Conservation (phyloP, 2,113 vertebrate species). For the Syngnathus floridae region DNA sequence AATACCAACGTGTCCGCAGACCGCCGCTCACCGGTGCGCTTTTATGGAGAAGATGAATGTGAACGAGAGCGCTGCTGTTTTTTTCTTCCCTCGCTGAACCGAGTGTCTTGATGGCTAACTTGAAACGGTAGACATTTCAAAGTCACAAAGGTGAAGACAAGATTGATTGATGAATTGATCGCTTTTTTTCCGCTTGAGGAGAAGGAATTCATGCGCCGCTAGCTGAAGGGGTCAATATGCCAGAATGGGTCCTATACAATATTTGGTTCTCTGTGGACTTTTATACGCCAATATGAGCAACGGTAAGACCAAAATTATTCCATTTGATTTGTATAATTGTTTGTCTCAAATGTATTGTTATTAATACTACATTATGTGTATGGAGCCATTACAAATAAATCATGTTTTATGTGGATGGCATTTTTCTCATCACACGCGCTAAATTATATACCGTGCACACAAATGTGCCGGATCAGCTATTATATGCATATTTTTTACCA, state of each 20-base stretch:
- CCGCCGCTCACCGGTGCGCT: constrained; percentile 42
- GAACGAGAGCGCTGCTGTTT: constrained; percentile 23
- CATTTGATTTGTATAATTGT: neutral
- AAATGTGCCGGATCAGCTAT: neutral
- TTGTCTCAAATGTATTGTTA: neutral
- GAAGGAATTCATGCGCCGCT: constrained; percentile 58
- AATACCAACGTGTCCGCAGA: constrained; percentile 44
- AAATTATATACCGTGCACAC: constrained; percentile 19
- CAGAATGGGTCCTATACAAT: constrained; percentile 70
- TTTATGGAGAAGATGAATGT: constrained; percentile 45
- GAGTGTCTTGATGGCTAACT: constrained; percentile 13
- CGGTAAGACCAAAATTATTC: constrained; percentile 46
- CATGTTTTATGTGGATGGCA: too few relatives aligned
- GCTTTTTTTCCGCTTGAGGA: constrained; percentile 33
- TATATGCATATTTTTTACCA: neutral
- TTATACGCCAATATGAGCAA: constrained; percentile 48
- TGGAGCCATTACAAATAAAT: too few relatives aligned
- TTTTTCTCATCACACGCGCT: neutral
- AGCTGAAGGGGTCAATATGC: constrained; percentile 64
- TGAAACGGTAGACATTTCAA: constrained; percentile 12
- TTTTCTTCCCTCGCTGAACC: constrained; percentile 10
- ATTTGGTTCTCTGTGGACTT: constrained; percentile 70
- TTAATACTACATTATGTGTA: too few relatives aligned
- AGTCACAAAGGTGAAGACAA: constrained; percentile 32
- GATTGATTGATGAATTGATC: constrained; percentile 29